A percentile compares a stretch with the other conserved stretches of the same genome.
These are phyloP conservation scores for Agrochola lota DNA, from an alignment of 2,888 invertebrate genomes.

Conservation along the genomic window DNA sequence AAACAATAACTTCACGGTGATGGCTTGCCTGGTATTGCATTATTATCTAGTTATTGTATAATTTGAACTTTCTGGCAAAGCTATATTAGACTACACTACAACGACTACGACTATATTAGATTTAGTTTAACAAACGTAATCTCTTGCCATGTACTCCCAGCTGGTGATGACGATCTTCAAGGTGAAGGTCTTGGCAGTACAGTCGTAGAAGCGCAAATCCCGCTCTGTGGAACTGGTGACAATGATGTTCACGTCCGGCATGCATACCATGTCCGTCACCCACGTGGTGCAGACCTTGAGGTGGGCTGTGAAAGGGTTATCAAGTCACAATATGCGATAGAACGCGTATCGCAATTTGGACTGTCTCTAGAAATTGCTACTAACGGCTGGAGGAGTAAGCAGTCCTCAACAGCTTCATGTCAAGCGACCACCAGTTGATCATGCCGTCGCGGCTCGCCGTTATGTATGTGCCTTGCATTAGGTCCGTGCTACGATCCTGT, in stretches of 20 bases:
- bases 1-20: background rate
- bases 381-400: constrained; percentile 92
- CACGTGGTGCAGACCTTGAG: constrained; percentile 92
- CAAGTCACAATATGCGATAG: constrained; percentile 3
- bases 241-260: constrained; percentile 94
- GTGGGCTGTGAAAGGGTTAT: constrained; percentile 81
- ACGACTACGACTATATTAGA: background rate
- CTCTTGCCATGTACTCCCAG: constrained; percentile 89
- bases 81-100: too few species aligned
- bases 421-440: constrained; percentile 94
- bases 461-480: constrained; percentile 93
- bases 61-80: too few species aligned
- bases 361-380: constrained; percentile 65
- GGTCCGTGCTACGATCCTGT: constrained; percentile 89
- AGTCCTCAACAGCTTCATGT: constrained; percentile 92
- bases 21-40: background rate
- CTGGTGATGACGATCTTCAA: constrained; percentile 93
- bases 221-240: constrained; percentile 94
- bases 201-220: constrained; percentile 95
- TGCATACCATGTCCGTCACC: constrained; percentile 93
- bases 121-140: background rate
- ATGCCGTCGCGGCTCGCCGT: constrained; percentile 94
- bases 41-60: background rate
- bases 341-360: background rate
- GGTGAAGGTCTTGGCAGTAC: constrained; percentile 93